Conservation (phyloP, 2,797 vertebrate genomes). For the Melanogrammus aeglefinus region DNA sequence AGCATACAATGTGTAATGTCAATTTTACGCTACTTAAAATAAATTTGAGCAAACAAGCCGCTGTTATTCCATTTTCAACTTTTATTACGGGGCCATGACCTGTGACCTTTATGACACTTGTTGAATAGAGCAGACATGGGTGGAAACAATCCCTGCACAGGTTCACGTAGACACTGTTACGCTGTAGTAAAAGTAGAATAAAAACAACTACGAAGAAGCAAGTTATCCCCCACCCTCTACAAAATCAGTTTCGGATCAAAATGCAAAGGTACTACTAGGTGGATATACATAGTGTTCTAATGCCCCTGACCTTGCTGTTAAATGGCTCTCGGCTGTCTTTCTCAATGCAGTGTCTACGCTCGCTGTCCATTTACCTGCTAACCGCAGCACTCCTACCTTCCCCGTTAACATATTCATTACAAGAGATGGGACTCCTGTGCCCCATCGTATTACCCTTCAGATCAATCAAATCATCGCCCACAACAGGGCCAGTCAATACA, state of each 20-base stretch:
- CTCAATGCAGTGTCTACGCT: neutral
- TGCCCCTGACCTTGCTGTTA: slow-evolving; percentile 1
- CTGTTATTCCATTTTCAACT: slow-evolving; percentile 26
- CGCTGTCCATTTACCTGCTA: neutral
- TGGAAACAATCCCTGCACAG: slow-evolving; percentile 68
- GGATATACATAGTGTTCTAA: slow-evolving; percentile 17
- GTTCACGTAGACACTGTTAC: slow-evolving; percentile 61
- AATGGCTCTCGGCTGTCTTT: slow-evolving; percentile 7
- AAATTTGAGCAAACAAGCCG: neutral
- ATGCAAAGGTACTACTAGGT: slow-evolving; percentile 18
- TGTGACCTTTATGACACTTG: slow-evolving; percentile 31
- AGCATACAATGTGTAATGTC: neutral
- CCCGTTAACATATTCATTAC: neutral
- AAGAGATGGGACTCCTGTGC: slow-evolving; percentile 10
- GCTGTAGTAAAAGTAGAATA: slow-evolving; percentile 26
- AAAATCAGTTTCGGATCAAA: slow-evolving; percentile 5
- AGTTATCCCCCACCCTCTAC: slow-evolving; percentile 3
- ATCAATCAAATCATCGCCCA: neutral
- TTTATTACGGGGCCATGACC: slow-evolving; percentile 58
- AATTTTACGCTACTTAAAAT: neutral
- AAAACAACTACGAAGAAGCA: slow-evolving; percentile 5
- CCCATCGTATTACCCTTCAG: neutral
- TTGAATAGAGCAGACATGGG: slow-evolving; percentile 33
- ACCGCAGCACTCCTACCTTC: neutral
- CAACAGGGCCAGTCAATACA: neutral